A percentile compares a stretch with the other conserved stretches of the same genome.
Conservation (phyloP, 2,888 invertebrate species). For the Drosophila paracracens region DNA sequence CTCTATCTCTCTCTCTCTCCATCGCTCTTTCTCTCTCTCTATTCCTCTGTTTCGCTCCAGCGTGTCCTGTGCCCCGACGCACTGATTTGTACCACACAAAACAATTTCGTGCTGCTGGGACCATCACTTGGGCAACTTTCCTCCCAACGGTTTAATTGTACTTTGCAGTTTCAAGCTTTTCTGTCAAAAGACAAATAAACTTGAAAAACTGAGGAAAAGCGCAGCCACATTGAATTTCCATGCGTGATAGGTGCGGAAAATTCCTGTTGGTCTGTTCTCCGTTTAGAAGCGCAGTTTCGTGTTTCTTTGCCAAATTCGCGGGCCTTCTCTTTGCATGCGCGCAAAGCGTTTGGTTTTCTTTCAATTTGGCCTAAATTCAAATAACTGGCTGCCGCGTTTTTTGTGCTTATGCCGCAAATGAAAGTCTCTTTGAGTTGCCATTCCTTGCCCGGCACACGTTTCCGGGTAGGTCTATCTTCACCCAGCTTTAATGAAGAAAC, state of each 20-base stretch:
- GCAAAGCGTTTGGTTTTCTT: constrained; percentile 46
- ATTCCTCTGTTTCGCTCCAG: neutral
- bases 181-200: constrained; percentile 9
- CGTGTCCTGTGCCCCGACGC: constrained; percentile 14
- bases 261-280: constrained; percentile 29
- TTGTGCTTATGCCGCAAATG: constrained; percentile 3
- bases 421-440: constrained; percentile 8
- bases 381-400: neutral
- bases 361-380: constrained; percentile 51
- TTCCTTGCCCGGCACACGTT: constrained; percentile 5
- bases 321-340: constrained; percentile 20
- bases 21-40: neutral
- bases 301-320: constrained; percentile 3
- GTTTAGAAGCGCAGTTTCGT: constrained; percentile 4
- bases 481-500: constrained; percentile 14
- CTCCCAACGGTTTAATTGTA: constrained; percentile 75
- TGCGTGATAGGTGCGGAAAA: constrained; percentile 62
- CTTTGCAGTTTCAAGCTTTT: constrained; percentile 56
- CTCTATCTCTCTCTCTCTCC: neutral
- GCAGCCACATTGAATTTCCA: constrained; percentile 46
- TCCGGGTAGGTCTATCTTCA: constrained; percentile 13
- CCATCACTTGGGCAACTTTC: constrained; percentile 53
- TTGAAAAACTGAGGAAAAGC: constrained; percentile 14
- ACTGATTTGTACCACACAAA: constrained; percentile 54
- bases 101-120: constrained; percentile 50